Base-by-base conservation (phyloP, 2,113 vertebrate species). In the Scophthalmus maximus region DNA sequence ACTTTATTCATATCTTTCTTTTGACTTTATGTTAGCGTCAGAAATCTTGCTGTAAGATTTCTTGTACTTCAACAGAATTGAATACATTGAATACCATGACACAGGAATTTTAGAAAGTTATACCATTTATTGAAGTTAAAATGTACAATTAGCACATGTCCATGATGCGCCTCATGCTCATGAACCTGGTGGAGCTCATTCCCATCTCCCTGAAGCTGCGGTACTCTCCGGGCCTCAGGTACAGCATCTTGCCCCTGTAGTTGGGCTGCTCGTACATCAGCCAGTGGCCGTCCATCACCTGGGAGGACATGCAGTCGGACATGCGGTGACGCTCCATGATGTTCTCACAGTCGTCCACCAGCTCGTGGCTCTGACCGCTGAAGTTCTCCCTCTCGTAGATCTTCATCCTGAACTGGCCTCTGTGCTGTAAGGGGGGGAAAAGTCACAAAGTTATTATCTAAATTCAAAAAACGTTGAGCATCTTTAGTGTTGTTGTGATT, bases 251-350 rank as follows among this genome's bases (percentile, higher is more conserved):
- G 67, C 92, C 92, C 75, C 88, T 89, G 88, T 68, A 93, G 57
- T 93, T 64, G 69, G 93, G 85, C 82, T 92, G 91, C 83, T 94
- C 94, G 50, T 90, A 93, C 88, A 94, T 85, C 78, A 92, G 88
- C 93, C 93, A 94, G 87, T 94, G 93, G 56, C 93, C 93, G 0
- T 94, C 93, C 89, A 93, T 92, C 79, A 94, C 91, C 10, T 92
- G 8, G 76, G 89, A 92, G 65, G 93, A 94, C 88, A 62, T 51
- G 81, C 91, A 92, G 63, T 93, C 88, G 1, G 52, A 65, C 84
- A 92, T 91, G 9, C 79, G 89, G 87, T 78, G 91, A 7, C 87
- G 88, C 3, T 93, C 91, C 77, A 8, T 11, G 70, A 89, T 84
- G 83, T 5, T 70, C 20, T 89, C 87, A 0, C 85, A 85, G 69